Evolutionary conservation across 1,140 invertebrate species (phyloP), one percentile per base, ranked within the genome.

Genomic region (Lerema accius): DNA sequence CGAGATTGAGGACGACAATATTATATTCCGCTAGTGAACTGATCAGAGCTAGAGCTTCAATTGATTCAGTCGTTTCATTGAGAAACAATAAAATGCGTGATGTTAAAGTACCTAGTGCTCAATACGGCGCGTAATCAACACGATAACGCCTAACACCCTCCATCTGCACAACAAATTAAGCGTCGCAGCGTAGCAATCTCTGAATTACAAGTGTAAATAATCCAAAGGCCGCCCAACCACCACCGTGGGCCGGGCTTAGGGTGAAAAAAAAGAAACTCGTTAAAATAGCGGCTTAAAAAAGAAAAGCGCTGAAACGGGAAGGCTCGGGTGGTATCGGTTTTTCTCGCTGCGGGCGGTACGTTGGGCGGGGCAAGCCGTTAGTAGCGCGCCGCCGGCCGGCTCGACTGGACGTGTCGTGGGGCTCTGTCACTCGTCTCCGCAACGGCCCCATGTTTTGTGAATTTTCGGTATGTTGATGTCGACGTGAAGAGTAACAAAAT

Each of bases 401-500:
- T 48, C 49, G 80, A 74, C 64, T 66, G 77, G 46, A 82, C 83
- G 84, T 73, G 76, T 78, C 15, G 69, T 69, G 14, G 55, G 23
- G 19, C 71, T 40, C 71, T 63, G 51, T 50, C 48, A 48, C 48
- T 64, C 48, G 26, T 55, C 63, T 62, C 43, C 71, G 65, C 66
- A 51, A 65, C 72, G 74, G 71, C 73, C 82, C 76, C 80, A 84
- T 85, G 82, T 82, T 76, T 63, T 65, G 85, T 82, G 76, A 79
- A 76, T 62, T 80, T 81, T 79, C 84, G 84, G 78, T 85, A 89
- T 89, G 79, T 84, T 81, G 80, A 87, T 87, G 78, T 88, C 84
- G 72, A 70, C 71, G 83, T 88, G 85, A 88, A 75, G 81, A 68
- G 61, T 62, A 76, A 78, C 73, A 85, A 86, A 73, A 98, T 98